Percentiles rank a stretch among this genome's conserved stretches.
phyloP scores from a whole-genome alignment of 2,797 vertebrate species.

The Aphelocoma californica region DNA sequence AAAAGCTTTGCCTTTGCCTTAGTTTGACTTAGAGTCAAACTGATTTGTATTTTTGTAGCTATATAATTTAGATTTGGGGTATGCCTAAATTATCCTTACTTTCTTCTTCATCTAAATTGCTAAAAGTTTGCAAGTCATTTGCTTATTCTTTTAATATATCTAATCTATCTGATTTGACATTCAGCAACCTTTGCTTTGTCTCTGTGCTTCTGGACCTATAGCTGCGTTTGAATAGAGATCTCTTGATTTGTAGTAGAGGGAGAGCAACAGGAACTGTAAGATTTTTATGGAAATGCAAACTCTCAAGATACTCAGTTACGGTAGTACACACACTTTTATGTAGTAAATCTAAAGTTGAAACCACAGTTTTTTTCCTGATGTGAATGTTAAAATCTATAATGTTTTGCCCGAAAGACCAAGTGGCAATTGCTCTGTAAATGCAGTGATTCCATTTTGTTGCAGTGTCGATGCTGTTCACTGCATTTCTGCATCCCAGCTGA shows the following conservation, averaged over 20 bases:
- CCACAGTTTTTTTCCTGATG: neutral
- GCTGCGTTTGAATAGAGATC: neutral
- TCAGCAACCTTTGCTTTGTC: neutral
- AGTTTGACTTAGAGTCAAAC: neutral
- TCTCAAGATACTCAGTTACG: neutral
- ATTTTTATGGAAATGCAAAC: neutral
- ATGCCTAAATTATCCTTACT: neutral
- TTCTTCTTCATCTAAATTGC: neutral
- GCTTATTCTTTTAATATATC: neutral
- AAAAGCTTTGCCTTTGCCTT: neutral
- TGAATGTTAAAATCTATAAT: neutral
- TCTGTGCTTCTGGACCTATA: neutral
- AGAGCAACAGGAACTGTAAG: neutral
- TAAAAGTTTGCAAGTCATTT: neutral
- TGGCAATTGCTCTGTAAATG: neutral
- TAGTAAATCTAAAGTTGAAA: neutral
- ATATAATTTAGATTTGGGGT: neutral
- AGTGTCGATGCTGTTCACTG: neutral
- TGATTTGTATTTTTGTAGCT: neutral
- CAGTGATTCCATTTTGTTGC: neutral
- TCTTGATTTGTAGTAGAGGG: neutral
- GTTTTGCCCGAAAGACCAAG: neutral
- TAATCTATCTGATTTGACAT: neutral
- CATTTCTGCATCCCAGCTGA: neutral
- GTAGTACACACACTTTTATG: neutral